A percentile compares a stretch with the other conserved stretches of the same genome.
Conservation (phyloP, 2,888 invertebrate species). For the Dromius quadrimaculatus region DNA sequence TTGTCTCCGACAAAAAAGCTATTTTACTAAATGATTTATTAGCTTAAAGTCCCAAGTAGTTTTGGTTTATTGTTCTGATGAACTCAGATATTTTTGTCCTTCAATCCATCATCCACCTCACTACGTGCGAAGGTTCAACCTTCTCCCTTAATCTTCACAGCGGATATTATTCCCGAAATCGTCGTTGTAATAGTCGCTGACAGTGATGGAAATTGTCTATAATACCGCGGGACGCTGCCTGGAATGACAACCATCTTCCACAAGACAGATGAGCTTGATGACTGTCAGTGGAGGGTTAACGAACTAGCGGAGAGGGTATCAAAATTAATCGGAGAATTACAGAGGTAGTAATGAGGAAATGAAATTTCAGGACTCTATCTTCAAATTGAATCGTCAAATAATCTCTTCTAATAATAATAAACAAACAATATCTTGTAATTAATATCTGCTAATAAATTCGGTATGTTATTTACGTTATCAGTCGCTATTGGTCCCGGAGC, state of each 20-base stretch:
- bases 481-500: neutral
- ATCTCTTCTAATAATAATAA: neutral
- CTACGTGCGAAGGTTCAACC: conserved; percentile 34
- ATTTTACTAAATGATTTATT: conserved; percentile 35
- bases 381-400: neutral
- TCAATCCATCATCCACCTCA: neutral
- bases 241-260: neutral
- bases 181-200: conserved; percentile 39
- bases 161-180: conserved; percentile 44
- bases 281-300: neutral
- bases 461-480: neutral
- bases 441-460: conserved; percentile 5
- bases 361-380: neutral
- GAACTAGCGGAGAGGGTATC: conserved; percentile 2
- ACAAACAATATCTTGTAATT: conserved; percentile 22
- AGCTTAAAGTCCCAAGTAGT: conserved; percentile 6
- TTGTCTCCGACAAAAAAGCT: conserved; percentile 26
- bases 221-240: conserved; percentile 11
- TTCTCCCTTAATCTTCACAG: neutral
- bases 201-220: conserved; percentile 47
- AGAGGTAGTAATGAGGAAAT: neutral
- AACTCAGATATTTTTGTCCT: neutral
- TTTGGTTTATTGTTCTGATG: neutral
- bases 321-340: neutral
- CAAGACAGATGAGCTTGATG: conserved; percentile 11